Evolutionary conservation across 2,113 vertebrate genomes (phyloP).

Genomic region (Hystrix cristata): DNA sequence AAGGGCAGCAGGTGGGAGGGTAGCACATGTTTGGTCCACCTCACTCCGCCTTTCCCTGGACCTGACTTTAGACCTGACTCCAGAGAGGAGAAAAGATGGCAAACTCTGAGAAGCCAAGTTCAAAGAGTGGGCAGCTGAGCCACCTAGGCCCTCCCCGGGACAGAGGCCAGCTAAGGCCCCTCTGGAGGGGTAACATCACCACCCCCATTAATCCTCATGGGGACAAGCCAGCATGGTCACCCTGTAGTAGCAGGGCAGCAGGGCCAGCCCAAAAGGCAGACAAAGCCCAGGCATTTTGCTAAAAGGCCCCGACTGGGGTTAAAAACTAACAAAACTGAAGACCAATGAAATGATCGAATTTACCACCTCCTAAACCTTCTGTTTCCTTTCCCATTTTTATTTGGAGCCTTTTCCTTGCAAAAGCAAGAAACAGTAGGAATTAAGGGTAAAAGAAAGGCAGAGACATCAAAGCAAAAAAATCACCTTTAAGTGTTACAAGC

Average conservation of each 20-base stretch:
- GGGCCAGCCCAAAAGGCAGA: conserved; percentile 39
- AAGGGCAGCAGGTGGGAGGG: neutral
- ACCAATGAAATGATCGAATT: conserved; percentile 7
- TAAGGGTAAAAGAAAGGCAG: neutral
- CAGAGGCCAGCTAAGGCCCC: conserved; percentile 23
- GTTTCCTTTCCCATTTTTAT: neutral
- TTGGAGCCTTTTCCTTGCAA: neutral
- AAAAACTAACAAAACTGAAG: conserved; percentile 34
- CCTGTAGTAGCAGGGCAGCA: neutral
- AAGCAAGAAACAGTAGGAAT: conserved; percentile 30
- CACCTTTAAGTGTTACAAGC: neutral
- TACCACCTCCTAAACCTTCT: neutral
- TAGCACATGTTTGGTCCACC: neutral
- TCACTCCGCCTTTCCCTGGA: neutral
- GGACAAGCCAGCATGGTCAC: neutral
- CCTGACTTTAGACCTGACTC: neutral
- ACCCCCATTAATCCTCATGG: neutral
- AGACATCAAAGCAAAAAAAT: neutral
- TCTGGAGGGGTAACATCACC: conserved; percentile 22
- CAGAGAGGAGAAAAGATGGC: neutral
- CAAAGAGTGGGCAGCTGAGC: neutral
- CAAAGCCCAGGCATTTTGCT: conserved; percentile 18
- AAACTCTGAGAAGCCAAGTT: neutral
- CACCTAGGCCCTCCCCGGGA: neutral
- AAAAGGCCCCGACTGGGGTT: neutral